Conservation (phyloP, 2,888 invertebrate genomes). For the Alsophila aescularia region DNA sequence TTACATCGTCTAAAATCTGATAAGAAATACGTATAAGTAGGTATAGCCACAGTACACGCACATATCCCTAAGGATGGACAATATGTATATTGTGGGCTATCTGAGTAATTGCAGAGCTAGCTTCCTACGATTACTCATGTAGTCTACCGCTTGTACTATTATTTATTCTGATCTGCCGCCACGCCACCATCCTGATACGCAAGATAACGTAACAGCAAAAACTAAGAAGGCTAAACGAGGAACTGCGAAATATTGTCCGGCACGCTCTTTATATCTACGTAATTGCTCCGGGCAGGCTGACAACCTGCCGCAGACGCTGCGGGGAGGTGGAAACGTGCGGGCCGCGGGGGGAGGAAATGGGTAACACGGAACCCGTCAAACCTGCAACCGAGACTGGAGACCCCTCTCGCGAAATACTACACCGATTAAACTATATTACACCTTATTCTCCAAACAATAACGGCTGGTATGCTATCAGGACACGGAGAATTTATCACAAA, state of each 20-base stretch:
- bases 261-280: constrained; percentile 50
- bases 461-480: background rate
- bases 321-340: constrained; percentile 43
- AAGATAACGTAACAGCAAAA: constrained; percentile 25
- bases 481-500: constrained; percentile 5
- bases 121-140: background rate
- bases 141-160: too few species aligned
- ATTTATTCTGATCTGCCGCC: constrained; percentile 21
- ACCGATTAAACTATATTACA: constrained; percentile 36
- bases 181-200: constrained; percentile 18
- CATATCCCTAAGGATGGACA: too few species aligned
- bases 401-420: constrained; percentile 74
- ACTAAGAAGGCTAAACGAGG: constrained; percentile 18
- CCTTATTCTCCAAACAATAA: constrained; percentile 23
- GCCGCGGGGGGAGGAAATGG: constrained; percentile 50
- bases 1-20: too few species aligned
- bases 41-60: too few species aligned
- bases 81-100: background rate
- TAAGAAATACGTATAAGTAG: too few species aligned
- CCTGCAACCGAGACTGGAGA: constrained; percentile 68
- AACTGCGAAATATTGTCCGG: constrained; percentile 37
- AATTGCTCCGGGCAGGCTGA: constrained; percentile 53
- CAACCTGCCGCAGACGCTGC: constrained; percentile 56
- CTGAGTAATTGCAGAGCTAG: background rate
- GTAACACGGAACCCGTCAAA: constrained; percentile 83